These are phyloP conservation scores for Merops nubicus DNA, from an alignment of 2,113 vertebrate species.

Conservation along the genomic window DNA sequence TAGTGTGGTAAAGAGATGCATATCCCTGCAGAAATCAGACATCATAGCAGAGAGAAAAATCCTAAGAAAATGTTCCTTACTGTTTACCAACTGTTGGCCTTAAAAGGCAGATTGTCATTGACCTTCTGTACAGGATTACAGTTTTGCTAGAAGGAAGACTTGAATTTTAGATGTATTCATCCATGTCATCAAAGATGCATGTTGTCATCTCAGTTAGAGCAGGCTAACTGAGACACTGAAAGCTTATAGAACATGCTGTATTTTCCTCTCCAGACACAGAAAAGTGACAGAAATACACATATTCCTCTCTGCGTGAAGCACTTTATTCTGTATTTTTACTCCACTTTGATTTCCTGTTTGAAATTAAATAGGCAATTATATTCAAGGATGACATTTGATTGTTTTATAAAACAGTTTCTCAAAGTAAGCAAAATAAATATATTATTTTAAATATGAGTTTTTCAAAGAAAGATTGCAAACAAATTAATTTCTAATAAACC, in stretches of 20 bases:
- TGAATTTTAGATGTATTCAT: constrained; percentile 64
- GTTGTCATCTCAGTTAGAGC: constrained; percentile 22
- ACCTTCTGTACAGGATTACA: constrained; percentile 54
- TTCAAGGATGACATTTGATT: neutral
- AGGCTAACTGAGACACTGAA: constrained; percentile 23
- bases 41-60: constrained; percentile 27
- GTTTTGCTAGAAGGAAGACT: constrained; percentile 57
- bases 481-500: neutral
- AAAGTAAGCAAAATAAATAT: neutral
- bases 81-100: constrained; percentile 8
- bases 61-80: constrained; percentile 8
- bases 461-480: neutral
- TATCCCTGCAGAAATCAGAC: constrained; percentile 51
- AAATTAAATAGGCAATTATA: constrained; percentile 15
- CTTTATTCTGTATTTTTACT: constrained; percentile 22
- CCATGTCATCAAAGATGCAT: constrained; percentile 56
- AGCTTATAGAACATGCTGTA: constrained; percentile 17
- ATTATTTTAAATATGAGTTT: neutral
- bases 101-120: constrained; percentile 57
- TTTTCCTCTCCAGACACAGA: constrained; percentile 5
- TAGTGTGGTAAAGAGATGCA: constrained; percentile 44
- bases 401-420: neutral
- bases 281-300: neutral
- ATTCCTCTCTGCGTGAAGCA: neutral
- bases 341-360: constrained; percentile 57